Conservation (phyloP, 2,888 invertebrate species). For the Clostera curtula region DNA sequence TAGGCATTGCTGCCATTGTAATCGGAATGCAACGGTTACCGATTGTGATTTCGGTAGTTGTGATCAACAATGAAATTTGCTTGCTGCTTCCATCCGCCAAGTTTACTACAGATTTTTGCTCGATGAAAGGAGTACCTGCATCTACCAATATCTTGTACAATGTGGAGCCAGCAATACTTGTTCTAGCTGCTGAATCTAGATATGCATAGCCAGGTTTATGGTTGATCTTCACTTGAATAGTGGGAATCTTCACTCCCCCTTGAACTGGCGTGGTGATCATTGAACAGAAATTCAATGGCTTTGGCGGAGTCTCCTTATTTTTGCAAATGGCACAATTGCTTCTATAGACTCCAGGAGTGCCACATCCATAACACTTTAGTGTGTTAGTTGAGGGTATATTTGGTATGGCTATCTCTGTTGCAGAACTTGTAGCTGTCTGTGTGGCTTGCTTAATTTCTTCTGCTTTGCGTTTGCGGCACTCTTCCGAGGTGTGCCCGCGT, state of each 20-base stretch:
- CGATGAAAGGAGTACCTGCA: background rate
- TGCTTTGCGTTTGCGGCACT: background rate
- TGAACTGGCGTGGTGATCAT: too few species aligned
- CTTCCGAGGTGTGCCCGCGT: background rate
- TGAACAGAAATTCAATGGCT: background rate
- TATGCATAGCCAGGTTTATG: background rate
- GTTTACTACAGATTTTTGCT: background rate
- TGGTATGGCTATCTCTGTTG: too few species aligned
- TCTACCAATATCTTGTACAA: background rate
- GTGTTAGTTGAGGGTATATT: too few species aligned
- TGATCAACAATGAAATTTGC: slow-evolving; percentile 6
- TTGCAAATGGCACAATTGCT: background rate
- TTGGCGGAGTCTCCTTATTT: background rate
- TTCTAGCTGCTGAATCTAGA: background rate
- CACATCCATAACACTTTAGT: background rate
- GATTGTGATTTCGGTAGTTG: slow-evolving; percentile 6
- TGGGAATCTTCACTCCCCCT: background rate
- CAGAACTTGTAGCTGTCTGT: too few species aligned
- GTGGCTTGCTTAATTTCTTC: too few species aligned
- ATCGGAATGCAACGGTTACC: too few species aligned
- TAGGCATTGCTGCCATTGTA: too few species aligned
- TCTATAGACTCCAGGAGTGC: background rate
- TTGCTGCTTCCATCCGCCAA: slow-evolving; percentile 6
- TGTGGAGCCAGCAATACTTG: background rate
- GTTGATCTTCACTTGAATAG: background rate